Base-by-base conservation (phyloP, 2,888 invertebrate genomes). In the Lasiommata megera region DNA sequence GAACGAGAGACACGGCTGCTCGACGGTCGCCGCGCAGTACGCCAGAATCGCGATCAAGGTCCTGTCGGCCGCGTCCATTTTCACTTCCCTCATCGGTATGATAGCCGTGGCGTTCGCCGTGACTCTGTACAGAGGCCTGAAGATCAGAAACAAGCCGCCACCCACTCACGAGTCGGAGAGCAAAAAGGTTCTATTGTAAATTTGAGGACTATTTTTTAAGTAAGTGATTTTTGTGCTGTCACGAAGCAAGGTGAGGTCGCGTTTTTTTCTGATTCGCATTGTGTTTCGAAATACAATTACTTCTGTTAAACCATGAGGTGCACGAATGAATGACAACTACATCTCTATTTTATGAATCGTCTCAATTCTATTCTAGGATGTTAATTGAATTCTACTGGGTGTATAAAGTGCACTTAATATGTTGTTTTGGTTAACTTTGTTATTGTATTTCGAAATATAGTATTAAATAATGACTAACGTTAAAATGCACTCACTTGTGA, bases 1-100 rank as follows among this genome's bases (percentile, higher is more conserved):
- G 5, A 90, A 90, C 61, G 88, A 88, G 44, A 73, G 88, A 43
- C 79, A 86, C 63, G 89, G 89, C 0, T 90, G 89, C 46, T 74
- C 82, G 0, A 76, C 81, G 1, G 88, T 90, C 0, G 85, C 84
- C 0, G 67, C 77, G 0, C 82, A 84, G 51, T 88, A 89, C 66
- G 74, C 84, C 0, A 76, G 83, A 46, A 77, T 88, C 3, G 71
- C 75, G 0, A 82, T 83, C 65, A 80, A 78, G 60, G 76, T 81
- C 0, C 63, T 90, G 6, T 76, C 87, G 0, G 85, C 71, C 0
- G 73, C 71, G 0, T 70, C 82, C 0, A 68, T 84, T 1, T 74
- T 89, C 38, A 79, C 80, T 0, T 84, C 85, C 0, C 52, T 87
- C 11, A 71, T 88, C 17, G 81, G 81, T 0, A 60, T 83, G 7